phyloP scores from a whole-genome alignment of 2,888 invertebrate genomes.

The Callimorpha dominula region DNA sequence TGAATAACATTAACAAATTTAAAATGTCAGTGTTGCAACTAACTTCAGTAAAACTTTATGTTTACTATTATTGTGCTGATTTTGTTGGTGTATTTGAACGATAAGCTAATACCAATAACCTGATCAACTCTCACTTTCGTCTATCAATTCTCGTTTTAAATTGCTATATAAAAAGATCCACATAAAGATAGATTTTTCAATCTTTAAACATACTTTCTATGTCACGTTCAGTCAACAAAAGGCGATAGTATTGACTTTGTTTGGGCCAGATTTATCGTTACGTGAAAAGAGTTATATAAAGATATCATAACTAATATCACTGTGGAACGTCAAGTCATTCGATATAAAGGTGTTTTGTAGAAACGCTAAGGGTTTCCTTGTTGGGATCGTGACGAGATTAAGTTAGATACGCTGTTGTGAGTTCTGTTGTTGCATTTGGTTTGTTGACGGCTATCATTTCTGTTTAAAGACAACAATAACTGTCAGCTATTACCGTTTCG shows the following conservation, averaged over 20 bases:
- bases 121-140: conserved; percentile 74
- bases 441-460: conserved; percentile 67
- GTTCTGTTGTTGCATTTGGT: conserved; percentile 55
- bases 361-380: conserved; percentile 65
- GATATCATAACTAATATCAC: conserved; percentile 61
- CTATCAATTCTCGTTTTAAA: conserved; percentile 55
- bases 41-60: no score
- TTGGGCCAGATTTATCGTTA: conserved; percentile 47
- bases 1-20: no score
- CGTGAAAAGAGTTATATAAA: conserved; percentile 53
- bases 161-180: conserved; percentile 59
- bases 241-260: conserved; percentile 51
- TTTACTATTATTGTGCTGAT: neutral
- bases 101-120: conserved; percentile 51
- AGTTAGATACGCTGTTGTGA: conserved; percentile 63
- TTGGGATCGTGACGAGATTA: conserved; percentile 78
- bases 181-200: conserved; percentile 57
- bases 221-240: conserved; percentile 62
- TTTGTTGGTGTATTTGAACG: conserved; percentile 20
- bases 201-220: conserved; percentile 71
- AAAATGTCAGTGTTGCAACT: no score
- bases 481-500: conserved; percentile 1
- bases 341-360: conserved; percentile 69
- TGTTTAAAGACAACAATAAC: conserved; percentile 60
- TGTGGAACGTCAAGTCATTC: conserved; percentile 67